phyloP scores from a whole-genome alignment of 2,113 vertebrate genomes.

The Cyanocitta stelleri region DNA sequence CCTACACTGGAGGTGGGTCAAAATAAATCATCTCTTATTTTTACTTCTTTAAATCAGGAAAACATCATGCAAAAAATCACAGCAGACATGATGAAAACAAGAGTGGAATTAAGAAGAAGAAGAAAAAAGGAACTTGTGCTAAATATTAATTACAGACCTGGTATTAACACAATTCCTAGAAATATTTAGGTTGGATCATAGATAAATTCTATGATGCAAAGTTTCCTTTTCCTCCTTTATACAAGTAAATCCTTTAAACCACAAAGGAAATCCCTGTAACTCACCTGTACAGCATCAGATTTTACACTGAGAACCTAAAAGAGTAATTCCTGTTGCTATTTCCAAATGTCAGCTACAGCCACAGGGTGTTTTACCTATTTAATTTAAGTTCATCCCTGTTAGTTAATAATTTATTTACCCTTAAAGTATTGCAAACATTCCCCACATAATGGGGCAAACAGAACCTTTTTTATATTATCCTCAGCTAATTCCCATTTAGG shows the following conservation, averaged over 20 bases:
- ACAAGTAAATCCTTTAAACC: neutral
- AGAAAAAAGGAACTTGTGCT: neutral
- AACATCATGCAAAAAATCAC: neutral
- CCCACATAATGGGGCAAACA: neutral
- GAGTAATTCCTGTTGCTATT: neutral
- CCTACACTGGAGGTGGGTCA: neutral
- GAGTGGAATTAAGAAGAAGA: neutral
- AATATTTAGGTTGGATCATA: neutral
- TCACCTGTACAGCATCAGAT: neutral
- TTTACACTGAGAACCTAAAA: neutral
- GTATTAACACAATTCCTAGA: neutral
- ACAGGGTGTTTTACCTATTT: neutral
- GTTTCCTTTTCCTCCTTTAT: neutral
- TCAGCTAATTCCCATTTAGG: neutral
- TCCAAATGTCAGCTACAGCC: neutral
- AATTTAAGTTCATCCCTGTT: neutral
- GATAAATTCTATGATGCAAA: neutral
- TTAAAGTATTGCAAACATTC: neutral
- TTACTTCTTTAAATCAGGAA: neutral
- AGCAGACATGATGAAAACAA: neutral
- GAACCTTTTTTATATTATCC: neutral
- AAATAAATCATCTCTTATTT: neutral
- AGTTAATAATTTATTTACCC: slow-evolving; percentile 20
- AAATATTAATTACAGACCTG: neutral
- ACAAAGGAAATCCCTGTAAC: neutral